phyloP scores from a whole-genome alignment of 2,888 invertebrate species.

The Euclidia mi region DNA sequence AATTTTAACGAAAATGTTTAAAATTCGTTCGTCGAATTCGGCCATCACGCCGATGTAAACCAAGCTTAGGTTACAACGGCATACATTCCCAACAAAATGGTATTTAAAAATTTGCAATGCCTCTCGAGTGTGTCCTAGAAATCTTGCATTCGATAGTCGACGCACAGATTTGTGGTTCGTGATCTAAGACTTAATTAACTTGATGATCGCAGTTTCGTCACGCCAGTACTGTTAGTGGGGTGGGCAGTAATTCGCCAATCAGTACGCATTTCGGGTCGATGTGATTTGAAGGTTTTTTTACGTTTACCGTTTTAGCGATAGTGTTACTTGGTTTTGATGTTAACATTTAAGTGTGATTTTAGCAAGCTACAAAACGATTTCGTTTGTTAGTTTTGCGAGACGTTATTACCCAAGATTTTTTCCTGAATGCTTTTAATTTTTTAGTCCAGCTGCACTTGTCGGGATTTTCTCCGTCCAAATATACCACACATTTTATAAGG shows the following conservation, averaged over 20 bases:
- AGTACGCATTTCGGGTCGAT: neutral
- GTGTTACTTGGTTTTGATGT: too few relatives aligned
- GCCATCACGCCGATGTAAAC: neutral
- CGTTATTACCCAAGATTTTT: too few relatives aligned
- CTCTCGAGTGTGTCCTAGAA: constrained; percentile 74
- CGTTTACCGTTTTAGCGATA: too few relatives aligned
- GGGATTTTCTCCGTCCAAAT: too few relatives aligned
- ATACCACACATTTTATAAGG: too few relatives aligned
- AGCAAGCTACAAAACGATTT: too few relatives aligned
- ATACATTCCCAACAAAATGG: constrained; percentile 60
- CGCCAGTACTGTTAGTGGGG: constrained; percentile 34
- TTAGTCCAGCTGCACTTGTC: too few relatives aligned
- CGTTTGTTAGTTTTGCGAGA: too few relatives aligned
- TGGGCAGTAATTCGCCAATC: constrained; percentile 19
- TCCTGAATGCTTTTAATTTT: too few relatives aligned
- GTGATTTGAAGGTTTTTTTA: neutral
- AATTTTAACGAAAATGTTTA: too few relatives aligned
- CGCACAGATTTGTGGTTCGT: constrained; percentile 58
- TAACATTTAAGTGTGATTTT: too few relatives aligned
- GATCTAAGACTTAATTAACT: constrained; percentile 65
- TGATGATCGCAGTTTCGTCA: constrained; percentile 58
- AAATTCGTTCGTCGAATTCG: too few relatives aligned
- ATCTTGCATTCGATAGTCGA: constrained; percentile 66
- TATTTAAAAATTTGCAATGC: constrained; percentile 76
- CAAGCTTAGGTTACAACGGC: constrained; percentile 36